Evolutionary conservation across 2,113 vertebrate genomes (phyloP).

Genomic region (Toxotes chatareus): DNA sequence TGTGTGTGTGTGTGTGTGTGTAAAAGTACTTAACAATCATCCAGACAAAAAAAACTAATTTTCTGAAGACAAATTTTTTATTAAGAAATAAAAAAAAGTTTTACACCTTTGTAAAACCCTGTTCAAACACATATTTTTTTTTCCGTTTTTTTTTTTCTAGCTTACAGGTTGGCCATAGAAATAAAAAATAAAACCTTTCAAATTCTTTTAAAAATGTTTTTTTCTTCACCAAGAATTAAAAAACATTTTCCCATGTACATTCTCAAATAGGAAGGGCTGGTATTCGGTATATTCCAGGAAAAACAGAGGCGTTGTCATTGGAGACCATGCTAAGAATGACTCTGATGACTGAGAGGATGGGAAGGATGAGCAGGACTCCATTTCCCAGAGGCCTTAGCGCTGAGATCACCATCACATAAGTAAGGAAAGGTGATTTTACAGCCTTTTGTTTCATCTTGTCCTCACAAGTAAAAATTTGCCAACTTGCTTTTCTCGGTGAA

Average conservation of each 20-base stretch:
- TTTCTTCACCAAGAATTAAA: conserved; percentile 63
- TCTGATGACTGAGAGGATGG: not conserved
- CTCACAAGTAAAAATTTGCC: too few species aligned
- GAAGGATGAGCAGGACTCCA: conserved; percentile 24
- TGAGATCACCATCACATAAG: not conserved
- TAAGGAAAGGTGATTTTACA: not conserved
- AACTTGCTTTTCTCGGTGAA: too few species aligned
- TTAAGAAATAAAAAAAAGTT: conserved; percentile 82
- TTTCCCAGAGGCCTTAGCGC: conserved; percentile 47
- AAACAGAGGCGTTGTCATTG: conserved; percentile 41
- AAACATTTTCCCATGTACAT: conserved; percentile 72
- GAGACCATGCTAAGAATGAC: conserved; percentile 35
- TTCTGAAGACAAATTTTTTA: conserved; percentile 83
- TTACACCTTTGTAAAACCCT: conserved; percentile 78
- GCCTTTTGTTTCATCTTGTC: not conserved
- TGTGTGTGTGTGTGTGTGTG: not conserved
- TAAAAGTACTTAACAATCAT: not conserved
- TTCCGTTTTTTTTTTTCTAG: conserved; percentile 58
- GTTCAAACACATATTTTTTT: conserved; percentile 73
- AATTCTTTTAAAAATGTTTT: conserved; percentile 74
- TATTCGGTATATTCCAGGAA: conserved; percentile 48
- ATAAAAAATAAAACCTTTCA: conserved; percentile 76
- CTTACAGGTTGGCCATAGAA: conserved; percentile 74
- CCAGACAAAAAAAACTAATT: conserved; percentile 19
- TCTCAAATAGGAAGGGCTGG: conserved; percentile 72